Evolutionary conservation across 1,140 invertebrate species (phyloP).

Genomic region (Eciton burchellii): DNA sequence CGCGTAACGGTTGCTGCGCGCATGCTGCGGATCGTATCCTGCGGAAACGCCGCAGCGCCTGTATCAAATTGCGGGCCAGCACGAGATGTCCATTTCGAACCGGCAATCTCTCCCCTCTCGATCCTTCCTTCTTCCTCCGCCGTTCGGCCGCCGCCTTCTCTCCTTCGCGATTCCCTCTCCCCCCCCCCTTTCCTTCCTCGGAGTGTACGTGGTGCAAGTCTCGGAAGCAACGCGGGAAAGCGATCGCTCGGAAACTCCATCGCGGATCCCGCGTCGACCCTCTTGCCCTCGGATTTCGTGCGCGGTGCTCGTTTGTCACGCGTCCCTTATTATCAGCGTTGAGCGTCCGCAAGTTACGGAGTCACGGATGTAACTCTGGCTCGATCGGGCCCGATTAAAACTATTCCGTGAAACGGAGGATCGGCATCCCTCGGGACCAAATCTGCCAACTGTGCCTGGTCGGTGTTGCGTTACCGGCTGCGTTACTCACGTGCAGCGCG

Average conservation of each 20-base stretch:
- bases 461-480: neutral
- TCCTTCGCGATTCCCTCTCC: neutral
- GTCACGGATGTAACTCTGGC: neutral
- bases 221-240: neutral
- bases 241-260: neutral
- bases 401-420: neutral
- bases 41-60: constrained; percentile 75
- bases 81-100: constrained; percentile 66
- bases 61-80: constrained; percentile 72
- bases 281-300: neutral
- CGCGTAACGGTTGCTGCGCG: constrained; percentile 73
- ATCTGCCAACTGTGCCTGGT: constrained; percentile 6
- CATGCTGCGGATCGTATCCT: constrained; percentile 75
- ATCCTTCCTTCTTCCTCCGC: neutral
- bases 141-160: constrained; percentile 1
- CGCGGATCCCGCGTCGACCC: neutral
- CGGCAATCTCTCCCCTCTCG: constrained; percentile 47
- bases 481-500: too few relatives aligned
- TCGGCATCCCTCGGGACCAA: constrained; percentile 2
- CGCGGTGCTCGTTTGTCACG: neutral
- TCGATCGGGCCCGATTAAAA: neutral
- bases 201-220: too few relatives aligned
- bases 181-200: too few relatives aligned
- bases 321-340: neutral
- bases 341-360: neutral